These are phyloP conservation scores for Eira barbara DNA, from an alignment of 2,113 vertebrate genomes.

Conservation along the genomic window DNA sequence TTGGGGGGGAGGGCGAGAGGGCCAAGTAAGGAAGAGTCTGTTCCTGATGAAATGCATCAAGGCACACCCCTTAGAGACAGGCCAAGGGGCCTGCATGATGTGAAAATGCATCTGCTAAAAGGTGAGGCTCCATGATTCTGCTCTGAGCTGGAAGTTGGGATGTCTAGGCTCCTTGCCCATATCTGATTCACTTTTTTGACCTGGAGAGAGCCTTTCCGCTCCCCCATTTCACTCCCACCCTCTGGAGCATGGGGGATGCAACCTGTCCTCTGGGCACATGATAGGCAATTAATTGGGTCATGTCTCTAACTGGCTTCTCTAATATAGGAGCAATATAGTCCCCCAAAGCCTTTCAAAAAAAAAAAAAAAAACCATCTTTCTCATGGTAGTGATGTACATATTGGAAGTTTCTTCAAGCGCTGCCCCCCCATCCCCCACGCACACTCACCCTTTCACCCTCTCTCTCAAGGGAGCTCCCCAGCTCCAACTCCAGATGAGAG, in stretches of 20 bases:
- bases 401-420: background rate
- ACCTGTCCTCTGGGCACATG: background rate
- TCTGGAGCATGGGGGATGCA: background rate
- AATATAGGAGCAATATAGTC: background rate
- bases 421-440: too few relatives aligned
- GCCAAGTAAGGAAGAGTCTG: background rate
- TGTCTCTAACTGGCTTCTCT: conserved; percentile 27
- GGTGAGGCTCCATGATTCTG: background rate
- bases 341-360: background rate
- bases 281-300: conserved; percentile 20
- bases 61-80: background rate
- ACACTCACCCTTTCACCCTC: background rate
- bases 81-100: background rate
- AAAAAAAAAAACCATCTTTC: background rate
- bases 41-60: background rate
- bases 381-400: background rate
- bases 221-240: background rate
- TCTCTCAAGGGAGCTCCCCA: background rate
- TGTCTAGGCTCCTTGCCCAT: background rate
- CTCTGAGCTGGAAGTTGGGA: background rate
- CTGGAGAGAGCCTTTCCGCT: background rate
- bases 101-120: background rate
- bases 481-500: background rate
- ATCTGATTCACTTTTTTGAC: background rate
- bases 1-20: background rate